Base-by-base conservation (phyloP, 2,888 invertebrate species). In the Drosophila rubida region DNA sequence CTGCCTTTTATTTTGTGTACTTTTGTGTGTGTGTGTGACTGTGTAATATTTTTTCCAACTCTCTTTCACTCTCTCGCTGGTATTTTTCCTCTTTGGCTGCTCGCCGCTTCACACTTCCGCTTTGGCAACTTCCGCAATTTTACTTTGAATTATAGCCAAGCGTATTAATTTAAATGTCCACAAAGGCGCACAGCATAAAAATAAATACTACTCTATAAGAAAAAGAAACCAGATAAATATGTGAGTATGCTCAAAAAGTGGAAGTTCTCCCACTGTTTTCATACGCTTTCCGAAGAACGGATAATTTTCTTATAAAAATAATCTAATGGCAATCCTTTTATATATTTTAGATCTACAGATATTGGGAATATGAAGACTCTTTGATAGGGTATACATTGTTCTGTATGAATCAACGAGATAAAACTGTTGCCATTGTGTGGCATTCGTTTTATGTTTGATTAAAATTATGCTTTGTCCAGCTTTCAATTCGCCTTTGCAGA, bases 131-230 rank as follows among this genome's bases (percentile, higher is more conserved):
- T 85, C 84, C 84, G 84, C 84, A 81, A 86, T 85, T 85, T 85
- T 86, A 80, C 86, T 86, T 85, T 85, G 86, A 86, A 86, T 86
- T 86, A 85, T 86, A 86, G 81, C 86, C 81, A 83, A 84, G 81
- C 84, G 84, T 83, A 84, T 85, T 85, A 86, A 85, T 85, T 85
- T 85, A 86, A 85, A 85, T 86, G 86, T 85, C 84, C 80, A 74
- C 84, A 81, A 83, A 81, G 67, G 73, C 81, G 59, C 76, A 67
- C 66, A 82, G 45, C 59, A 64, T 64, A 81, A 69, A 82, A 81
- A 80, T 74, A 84, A 80, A 84, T 71, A 84, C 69, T 65, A 48
- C 54, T 50, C 13, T 48, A 55, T 65, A 59, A 60, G 48, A 60
- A 63, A 64, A 68, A 71, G 66, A 66, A 51, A 51, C 49, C 68